Percentiles rank a stretch among this genome's conserved stretches.
phyloP scores from a whole-genome alignment of 2,888 invertebrate species.

The Parasteatoda lunata region DNA sequence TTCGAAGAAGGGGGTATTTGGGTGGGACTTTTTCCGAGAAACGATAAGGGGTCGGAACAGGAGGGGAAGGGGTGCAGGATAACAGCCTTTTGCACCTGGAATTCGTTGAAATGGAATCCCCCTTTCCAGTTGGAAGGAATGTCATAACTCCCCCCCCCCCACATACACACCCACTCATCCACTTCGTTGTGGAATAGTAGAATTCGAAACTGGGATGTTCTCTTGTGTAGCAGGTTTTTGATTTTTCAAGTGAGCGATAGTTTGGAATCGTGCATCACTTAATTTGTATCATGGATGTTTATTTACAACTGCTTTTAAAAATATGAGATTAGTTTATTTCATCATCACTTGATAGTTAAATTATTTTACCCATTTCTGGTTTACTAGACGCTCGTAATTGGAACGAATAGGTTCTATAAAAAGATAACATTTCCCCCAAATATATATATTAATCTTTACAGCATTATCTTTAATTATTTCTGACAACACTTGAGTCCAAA shows the following conservation, averaged over 20 bases:
- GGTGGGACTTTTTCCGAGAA: conserved; percentile 48
- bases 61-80: conserved; percentile 7
- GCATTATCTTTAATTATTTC: no score
- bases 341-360: not conserved
- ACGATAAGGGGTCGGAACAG: conserved; percentile 32
- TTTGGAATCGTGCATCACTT: not conserved
- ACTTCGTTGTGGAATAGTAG: not conserved
- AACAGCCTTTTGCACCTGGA: conserved; percentile 54
- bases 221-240: not conserved
- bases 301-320: no score
- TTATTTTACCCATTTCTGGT: no score
- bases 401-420: no score
- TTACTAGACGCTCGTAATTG: no score
- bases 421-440: no score
- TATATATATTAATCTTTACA: no score
- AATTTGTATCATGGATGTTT: no score
- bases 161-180: not conserved
- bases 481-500: no score
- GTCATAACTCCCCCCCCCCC: not conserved
- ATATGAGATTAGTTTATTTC: not conserved
- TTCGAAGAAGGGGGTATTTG: conserved; percentile 31
- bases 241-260: not conserved
- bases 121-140: not conserved
- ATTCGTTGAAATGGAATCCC: conserved; percentile 31
- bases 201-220: not conserved